Evolutionary conservation across 2,113 vertebrate genomes (phyloP).

Genomic region (Monarcha castaneiventris): DNA sequence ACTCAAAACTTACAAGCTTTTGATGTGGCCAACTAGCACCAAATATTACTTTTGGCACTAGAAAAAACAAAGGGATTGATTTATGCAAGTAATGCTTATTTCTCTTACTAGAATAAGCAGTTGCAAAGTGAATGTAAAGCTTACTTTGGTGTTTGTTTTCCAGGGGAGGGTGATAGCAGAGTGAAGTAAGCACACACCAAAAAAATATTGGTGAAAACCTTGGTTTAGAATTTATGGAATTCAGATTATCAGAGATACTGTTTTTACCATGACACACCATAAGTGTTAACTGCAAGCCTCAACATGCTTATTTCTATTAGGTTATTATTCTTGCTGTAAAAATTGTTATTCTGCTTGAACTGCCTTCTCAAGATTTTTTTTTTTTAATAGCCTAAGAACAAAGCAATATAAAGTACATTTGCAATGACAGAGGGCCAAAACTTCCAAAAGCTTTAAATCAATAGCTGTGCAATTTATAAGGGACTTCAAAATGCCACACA

Average conservation of each 20-base stretch:
- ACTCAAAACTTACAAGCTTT: background rate
- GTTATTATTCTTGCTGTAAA: background rate
- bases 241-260: background rate
- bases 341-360: background rate
- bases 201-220: background rate
- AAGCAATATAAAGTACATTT: background rate
- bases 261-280: background rate
- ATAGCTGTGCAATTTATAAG: background rate
- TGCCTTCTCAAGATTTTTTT: background rate
- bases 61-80: slow-evolving; percentile 3
- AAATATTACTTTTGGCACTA: slow-evolving; percentile 24
- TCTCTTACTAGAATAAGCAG: slow-evolving; percentile 9
- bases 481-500: background rate
- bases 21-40: slow-evolving; percentile 37
- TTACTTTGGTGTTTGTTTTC: slow-evolving; percentile 24
- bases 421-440: background rate
- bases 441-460: background rate
- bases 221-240: background rate
- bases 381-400: background rate
- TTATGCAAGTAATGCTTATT: slow-evolving; percentile 8
- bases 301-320: background rate
- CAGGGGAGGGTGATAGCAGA: background rate
- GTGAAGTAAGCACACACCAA: background rate
- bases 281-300: background rate
- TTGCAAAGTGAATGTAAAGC: slow-evolving; percentile 12